Evolutionary conservation across 1,140 invertebrate genomes (phyloP), one percentile per base, ranked within the genome.

Genomic region (Maniola jurtina): DNA sequence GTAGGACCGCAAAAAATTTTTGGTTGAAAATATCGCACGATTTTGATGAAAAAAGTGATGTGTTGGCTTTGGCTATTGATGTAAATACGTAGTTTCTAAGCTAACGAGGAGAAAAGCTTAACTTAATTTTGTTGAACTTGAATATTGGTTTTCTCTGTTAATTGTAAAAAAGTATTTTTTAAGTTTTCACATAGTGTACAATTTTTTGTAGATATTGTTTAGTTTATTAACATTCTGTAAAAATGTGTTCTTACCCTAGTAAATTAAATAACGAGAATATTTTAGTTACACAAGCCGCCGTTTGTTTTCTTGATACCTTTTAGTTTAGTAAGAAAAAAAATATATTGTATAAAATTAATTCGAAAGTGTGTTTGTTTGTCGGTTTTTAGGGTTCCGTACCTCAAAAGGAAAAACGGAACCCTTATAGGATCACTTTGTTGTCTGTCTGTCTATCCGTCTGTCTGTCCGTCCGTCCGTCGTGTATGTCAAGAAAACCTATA

Each of bases 181-280:
- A 90, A 88, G 84, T 81, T 88, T 84, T 88, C 84, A 88, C 79
- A 84, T 88, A 86, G 84, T 90, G 87, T 90, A 90, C 81, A 90
- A 86, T 88, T 88, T 83, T 87, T 82, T 88, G 85, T 88, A 90
- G 84, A 88, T 88, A 86, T 81, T 82, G 73, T 85, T 83, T 85
- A 88, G 81, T 78, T 76, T 74, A 85, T 86, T 90, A 90, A 90
- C 88, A 90, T 88, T 88, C 83, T 90, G 88, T 90, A 89, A 89
- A 81, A 90, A 88, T 90, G 86, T 90, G 88, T 90, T 90, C 88
- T 90, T 90, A 89, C 80, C 76, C 68, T 88, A 88, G 85, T 90
- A 89, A 90, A 90, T 90, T 90, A 88, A 90, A 90, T 90, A 90
- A 88, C 81, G 84, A 88, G 78, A 86, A 86, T 90, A 90, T 88